These are phyloP conservation scores for Mionectes macconnelli DNA, from an alignment of 2,113 vertebrate genomes.

Conservation along the genomic window DNA sequence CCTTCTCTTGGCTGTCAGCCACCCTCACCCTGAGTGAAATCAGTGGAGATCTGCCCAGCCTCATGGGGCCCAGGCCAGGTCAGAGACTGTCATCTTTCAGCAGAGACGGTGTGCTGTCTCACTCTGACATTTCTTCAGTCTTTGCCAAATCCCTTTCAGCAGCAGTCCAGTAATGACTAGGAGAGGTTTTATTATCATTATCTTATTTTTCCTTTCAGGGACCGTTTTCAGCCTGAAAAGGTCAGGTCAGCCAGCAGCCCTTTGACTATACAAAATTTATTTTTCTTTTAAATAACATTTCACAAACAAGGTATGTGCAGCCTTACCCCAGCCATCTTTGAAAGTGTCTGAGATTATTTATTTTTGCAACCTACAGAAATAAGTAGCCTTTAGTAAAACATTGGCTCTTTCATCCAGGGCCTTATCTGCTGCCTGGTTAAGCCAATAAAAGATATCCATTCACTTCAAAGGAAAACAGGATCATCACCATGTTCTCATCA, in stretches of 20 bases:
- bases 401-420: background rate
- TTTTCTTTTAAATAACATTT: background rate
- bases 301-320: background rate
- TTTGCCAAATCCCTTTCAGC: constrained; percentile 29
- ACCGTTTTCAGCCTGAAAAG: constrained; percentile 6
- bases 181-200: background rate
- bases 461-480: background rate
- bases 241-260: background rate
- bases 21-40: background rate
- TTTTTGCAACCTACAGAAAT: background rate
- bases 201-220: background rate
- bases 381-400: background rate
- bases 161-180: background rate
- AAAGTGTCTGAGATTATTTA: background rate
- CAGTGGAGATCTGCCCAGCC: background rate
- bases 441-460: background rate
- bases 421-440: background rate
- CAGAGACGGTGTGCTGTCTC: background rate
- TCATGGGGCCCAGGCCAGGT: background rate
- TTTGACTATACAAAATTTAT: background rate
- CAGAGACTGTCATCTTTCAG: background rate
- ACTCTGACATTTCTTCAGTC: background rate
- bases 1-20: background rate
- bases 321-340: background rate
- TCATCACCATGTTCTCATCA: background rate